These are phyloP conservation scores for Tiliqua scincoides DNA, from an alignment of 2,113 vertebrate species.

Conservation along the genomic window DNA sequence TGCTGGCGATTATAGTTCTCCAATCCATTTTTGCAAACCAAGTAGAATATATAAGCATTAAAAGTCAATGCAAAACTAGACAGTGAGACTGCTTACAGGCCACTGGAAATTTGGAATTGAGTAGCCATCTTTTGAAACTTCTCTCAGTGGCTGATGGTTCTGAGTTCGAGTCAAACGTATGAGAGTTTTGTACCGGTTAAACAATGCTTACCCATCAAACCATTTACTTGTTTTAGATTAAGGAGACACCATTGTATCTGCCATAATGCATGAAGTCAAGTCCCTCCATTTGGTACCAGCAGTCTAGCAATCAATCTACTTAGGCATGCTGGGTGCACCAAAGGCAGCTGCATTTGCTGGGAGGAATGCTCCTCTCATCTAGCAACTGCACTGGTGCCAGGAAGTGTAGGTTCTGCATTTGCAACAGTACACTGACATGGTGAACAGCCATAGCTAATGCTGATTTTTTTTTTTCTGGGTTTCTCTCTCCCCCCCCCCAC, in stretches of 20 bases:
- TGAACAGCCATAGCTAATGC: neutral
- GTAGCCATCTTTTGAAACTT: neutral
- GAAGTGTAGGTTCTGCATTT: neutral
- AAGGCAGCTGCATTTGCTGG: neutral
- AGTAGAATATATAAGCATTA: constrained; percentile 23
- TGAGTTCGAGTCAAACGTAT: neutral
- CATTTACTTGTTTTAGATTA: neutral
- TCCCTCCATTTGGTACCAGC: neutral
- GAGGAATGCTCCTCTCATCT: neutral
- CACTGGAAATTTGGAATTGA: neutral
- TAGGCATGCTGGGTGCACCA: neutral
- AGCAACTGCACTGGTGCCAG: neutral
- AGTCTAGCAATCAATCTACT: neutral
- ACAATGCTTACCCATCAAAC: neutral
- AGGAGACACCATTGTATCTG: neutral
- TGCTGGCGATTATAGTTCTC: constrained; percentile 5
- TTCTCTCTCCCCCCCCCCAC: too few species aligned
- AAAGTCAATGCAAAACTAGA: constrained; percentile 11
- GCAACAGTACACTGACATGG: neutral
- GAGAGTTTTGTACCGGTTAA: neutral
- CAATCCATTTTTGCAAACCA: constrained; percentile 16
- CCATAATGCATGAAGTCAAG: neutral
- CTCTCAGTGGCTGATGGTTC: neutral
- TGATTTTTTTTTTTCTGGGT: too few species aligned
- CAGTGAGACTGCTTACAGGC: neutral